These are phyloP conservation scores for Amblyjoppa proteus DNA, from an alignment of 2,888 invertebrate genomes.

Conservation along the genomic window DNA sequence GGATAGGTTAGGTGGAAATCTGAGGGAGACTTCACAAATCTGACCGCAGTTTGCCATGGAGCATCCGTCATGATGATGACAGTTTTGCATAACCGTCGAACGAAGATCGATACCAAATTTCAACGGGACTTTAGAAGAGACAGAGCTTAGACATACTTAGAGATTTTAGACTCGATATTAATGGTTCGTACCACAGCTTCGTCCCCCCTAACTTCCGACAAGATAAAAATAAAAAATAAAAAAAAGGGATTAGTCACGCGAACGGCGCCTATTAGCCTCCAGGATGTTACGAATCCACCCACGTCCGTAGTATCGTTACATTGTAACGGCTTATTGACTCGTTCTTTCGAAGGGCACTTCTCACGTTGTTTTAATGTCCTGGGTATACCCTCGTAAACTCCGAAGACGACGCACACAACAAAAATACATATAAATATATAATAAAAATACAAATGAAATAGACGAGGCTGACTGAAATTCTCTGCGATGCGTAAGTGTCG, in stretches of 20 bases:
- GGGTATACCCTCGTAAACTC: slow-evolving; percentile 59
- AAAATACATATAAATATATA: slow-evolving; percentile 55
- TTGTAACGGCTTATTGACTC: slow-evolving; percentile 67
- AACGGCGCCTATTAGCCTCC: neutral
- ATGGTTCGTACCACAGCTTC: no score
- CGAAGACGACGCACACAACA: slow-evolving; percentile 14
- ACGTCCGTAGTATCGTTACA: slow-evolving; percentile 46
- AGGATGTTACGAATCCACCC: slow-evolving; percentile 25
- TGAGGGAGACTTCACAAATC: slow-evolving; percentile 54
- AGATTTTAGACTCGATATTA: no score
- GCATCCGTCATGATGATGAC: slow-evolving; percentile 77
- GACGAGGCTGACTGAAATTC: slow-evolving; percentile 52
- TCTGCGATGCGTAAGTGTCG: slow-evolving; percentile 43
- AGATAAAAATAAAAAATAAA: neutral
- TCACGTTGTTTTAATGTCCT: slow-evolving; percentile 67
- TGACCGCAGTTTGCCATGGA: slow-evolving; percentile 72
- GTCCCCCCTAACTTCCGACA: neutral
- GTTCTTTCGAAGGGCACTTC: slow-evolving; percentile 58
- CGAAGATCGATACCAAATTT: slow-evolving; percentile 43
- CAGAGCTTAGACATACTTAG: no score
- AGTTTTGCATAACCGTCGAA: slow-evolving; percentile 59
- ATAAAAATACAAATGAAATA: slow-evolving; percentile 67
- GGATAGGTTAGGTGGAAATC: slow-evolving; percentile 23
- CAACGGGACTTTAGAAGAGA: neutral
- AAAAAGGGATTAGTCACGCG: slow-evolving; percentile 15